Evolutionary conservation across 2,888 invertebrate species (phyloP), one percentile per base, ranked within the genome.

Genomic region (Mesopsocus fuscifrons): DNA sequence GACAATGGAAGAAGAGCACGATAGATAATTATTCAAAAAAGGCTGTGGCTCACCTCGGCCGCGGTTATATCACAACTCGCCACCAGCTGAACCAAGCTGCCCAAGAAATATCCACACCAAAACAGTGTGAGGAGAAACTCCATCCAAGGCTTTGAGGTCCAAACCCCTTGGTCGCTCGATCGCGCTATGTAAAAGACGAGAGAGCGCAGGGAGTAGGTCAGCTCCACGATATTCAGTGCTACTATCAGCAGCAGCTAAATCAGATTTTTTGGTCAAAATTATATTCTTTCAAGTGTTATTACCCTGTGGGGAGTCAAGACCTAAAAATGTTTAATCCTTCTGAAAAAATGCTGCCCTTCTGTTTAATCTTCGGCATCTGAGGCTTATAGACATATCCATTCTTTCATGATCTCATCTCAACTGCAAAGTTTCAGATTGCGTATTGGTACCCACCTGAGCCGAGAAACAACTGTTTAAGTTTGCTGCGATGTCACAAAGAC

Each of bases 111-210:
- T 5, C 38, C 16, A 3, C 16, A 13, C 38, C 38, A 38, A 11
- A 38, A 38, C 5, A 38, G 13, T n/a, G 38, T 38, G 9, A 38
- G 21, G 20, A 38, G 38, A 6, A 38, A 5, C 38, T 38, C 38
- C 16, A 38, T 16, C 38, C 38, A 38, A 5, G 38, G 38, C 20
- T 38, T 20, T 38, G 15, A 3, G 11, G 20, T 13, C 38, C 38
- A 38, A 15, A n/a, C 5, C 20, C 21, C 38, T 3, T 5, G 6
- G 13, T 38, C 38, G 4, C 20, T 16, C n/a, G 6, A 18, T 38
- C 21, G 17, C 11, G 21, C 38, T 4, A 38, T 6, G 21, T 20
- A 38, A 4, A 38, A 17, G n/a, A 38, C 21, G 5, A 38, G 21
- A 20, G 38, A 38, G 20, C 38, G 6, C 20, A 38, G 21, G 3